phyloP scores from a whole-genome alignment of 2,113 vertebrate genomes.

The Erpornis zantholeuca region DNA sequence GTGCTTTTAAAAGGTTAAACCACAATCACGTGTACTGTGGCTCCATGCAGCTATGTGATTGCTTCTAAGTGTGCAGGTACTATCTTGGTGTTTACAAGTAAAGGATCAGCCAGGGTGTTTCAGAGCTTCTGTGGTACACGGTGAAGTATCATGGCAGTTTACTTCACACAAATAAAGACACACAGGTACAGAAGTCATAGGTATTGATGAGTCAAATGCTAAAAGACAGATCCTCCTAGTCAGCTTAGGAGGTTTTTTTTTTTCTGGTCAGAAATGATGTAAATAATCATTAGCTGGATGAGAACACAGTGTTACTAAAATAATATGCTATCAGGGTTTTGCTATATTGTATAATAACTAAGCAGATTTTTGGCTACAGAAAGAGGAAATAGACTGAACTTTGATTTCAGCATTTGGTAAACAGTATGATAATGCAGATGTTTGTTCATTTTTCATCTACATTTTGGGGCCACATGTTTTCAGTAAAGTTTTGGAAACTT shows the following conservation, averaged over 20 bases:
- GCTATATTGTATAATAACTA: not conserved
- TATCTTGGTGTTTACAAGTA: not conserved
- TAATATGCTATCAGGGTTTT: not conserved
- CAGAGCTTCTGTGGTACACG: not conserved
- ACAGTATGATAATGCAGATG: not conserved
- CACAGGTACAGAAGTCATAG: not conserved
- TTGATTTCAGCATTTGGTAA: constrained; percentile 36
- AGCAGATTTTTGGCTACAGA: not conserved
- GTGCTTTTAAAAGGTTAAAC: not conserved
- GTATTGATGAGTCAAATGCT: not conserved
- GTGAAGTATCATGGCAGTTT: not conserved
- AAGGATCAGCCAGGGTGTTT: not conserved
- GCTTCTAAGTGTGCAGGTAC: not conserved
- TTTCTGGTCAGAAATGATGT: not conserved
- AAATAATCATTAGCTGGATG: not conserved
- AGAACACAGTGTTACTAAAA: not conserved
- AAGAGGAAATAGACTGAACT: not conserved
- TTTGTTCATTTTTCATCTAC: constrained; percentile 10
- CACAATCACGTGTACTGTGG: not conserved
- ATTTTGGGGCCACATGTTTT: constrained; percentile 30
- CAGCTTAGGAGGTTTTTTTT: not conserved
- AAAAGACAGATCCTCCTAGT: not conserved
- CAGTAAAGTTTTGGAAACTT: not conserved
- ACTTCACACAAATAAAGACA: not conserved
- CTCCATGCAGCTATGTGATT: not conserved